Evolutionary conservation across 1,140 invertebrate genomes (phyloP), one percentile per base, ranked within the genome.

Genomic region (Lordiphosa mommai): DNA sequence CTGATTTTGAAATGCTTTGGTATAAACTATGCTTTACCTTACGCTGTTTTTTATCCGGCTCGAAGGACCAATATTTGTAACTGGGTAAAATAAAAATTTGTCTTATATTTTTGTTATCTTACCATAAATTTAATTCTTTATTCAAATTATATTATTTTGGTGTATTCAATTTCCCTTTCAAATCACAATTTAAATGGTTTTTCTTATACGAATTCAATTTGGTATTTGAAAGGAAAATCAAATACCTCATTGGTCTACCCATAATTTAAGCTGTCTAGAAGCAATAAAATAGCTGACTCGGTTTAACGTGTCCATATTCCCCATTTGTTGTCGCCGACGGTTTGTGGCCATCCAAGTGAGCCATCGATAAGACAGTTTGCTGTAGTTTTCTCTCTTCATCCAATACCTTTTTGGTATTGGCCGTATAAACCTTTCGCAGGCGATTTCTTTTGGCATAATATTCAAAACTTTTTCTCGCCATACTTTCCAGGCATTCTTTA

Each of bases 301-400:
- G 72, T 1, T 23, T 10, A 0, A 76, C n/a, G 7, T 50, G 40
- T 3, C 72, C 72, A 10, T 76, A 76, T 8, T 23, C 30, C 2
- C 61, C 72, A 40, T 76, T 76, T 3, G 49, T 59, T 0, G 67
- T 76, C 2, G 1, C 3, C 0, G 72, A 52, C 0, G 8, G 4
- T 23, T 37, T 72, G 2, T 58, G 55, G 5, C 27, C n/a, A 2
- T 12, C 10, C 16, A 76, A 17, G 2, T 67, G 48, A 2, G 20
- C 10, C 66, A 72, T 71, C 1, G 52, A 47, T 3, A 23, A 34
- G 0, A 23, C 2, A 0, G 5, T 0, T 1, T 20, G 0, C 7
- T 0, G 7, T 2, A 7, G n/a, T 38, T 9, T 1, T 40, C 13
- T 0, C 3, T 33, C 27, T 1, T 13, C 4, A 0, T 34, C 8